phyloP scores from a whole-genome alignment of 2,113 vertebrate genomes.

The Ardeotis arabs region DNA sequence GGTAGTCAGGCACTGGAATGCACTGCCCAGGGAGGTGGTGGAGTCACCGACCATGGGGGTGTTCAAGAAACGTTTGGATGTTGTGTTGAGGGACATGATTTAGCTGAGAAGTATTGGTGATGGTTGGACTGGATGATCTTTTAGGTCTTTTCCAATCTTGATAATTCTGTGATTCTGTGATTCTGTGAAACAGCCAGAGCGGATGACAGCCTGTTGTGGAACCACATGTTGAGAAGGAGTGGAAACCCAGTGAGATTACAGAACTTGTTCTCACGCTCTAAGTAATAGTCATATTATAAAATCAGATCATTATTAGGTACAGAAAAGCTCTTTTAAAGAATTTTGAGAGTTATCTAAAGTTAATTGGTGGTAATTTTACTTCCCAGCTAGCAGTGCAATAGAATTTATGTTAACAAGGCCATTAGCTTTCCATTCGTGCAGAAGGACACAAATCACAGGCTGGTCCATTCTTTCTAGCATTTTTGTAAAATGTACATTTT shows the following conservation, averaged over 20 bases:
- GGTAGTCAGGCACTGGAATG: too few relatives aligned
- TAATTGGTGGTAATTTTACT: background rate
- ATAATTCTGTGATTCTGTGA: too few relatives aligned
- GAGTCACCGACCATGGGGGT: too few relatives aligned
- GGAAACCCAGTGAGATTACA: background rate
- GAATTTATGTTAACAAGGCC: background rate
- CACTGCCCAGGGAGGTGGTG: too few relatives aligned
- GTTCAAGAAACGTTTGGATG: too few relatives aligned
- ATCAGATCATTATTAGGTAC: background rate
- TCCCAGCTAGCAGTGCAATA: background rate
- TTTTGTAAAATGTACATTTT: background rate
- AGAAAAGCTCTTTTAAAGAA: background rate
- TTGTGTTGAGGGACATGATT: too few relatives aligned
- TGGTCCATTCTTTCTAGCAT: background rate
- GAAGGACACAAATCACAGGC: background rate
- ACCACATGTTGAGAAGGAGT: background rate
- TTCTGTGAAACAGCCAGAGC: background rate
- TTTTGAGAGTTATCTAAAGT: background rate
- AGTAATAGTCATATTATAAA: background rate
- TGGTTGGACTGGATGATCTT: too few relatives aligned
- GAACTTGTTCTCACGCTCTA: background rate
- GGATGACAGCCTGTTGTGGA: background rate
- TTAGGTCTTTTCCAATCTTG: too few relatives aligned
- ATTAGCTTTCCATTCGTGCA: background rate
- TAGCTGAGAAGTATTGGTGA: too few relatives aligned